These are phyloP conservation scores for Patiria miniata DNA, from an alignment of 35 echinoderm and acorn worm genomes.

Conservation along the genomic window DNA sequence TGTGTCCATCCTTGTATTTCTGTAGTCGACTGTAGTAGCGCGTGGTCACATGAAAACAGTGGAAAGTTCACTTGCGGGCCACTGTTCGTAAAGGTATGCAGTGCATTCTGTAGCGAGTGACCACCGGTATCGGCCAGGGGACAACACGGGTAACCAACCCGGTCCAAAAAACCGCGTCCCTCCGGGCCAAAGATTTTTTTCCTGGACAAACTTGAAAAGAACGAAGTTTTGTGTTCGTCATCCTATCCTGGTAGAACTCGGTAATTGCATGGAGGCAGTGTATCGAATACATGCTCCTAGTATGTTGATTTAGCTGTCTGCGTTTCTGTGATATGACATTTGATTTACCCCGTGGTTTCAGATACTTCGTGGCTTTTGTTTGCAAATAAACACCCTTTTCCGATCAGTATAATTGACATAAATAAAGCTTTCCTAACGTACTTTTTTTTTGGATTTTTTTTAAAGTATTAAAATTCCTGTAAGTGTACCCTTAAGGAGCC, in stretches of 20 bases:
- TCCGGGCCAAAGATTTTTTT: not conserved
- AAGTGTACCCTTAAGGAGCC: no score
- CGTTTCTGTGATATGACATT: no score
- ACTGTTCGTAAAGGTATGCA: slow-evolving; percentile 4
- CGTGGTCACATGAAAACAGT: no score
- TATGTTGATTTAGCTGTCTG: slow-evolving; percentile 2
- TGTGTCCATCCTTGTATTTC: no score
- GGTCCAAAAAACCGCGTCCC: not conserved
- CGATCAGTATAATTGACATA: no score
- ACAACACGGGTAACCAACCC: not conserved
- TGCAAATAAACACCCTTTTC: no score
- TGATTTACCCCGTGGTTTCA: no score
- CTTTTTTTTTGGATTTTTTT: no score
- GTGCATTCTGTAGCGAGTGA: not conserved
- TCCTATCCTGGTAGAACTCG: not conserved
- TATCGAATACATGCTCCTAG: not conserved
- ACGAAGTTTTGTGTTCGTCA: slow-evolving; percentile 11
- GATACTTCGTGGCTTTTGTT: no score
- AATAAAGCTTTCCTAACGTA: no score
- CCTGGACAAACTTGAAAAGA: not conserved
- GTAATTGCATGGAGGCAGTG: slow-evolving; percentile 4
- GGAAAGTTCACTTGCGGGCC: slow-evolving; percentile 5
- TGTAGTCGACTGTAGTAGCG: no score
- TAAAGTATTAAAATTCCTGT: no score
- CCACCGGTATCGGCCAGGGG: not conserved